phyloP scores from a whole-genome alignment of 2,113 vertebrate genomes.

The Paratilapia polleni region DNA sequence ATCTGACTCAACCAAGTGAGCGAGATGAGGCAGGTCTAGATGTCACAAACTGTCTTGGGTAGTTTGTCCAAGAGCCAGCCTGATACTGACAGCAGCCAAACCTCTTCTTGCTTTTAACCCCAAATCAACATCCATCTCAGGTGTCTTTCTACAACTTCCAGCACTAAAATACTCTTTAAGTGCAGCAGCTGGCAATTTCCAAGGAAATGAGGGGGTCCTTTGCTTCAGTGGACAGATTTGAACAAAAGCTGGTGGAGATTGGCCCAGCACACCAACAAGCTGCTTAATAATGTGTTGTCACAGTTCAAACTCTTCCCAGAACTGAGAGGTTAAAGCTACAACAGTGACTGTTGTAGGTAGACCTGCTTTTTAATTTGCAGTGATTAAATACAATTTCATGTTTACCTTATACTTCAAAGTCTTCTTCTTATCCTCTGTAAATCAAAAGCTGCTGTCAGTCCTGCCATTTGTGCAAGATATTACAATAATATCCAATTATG shows the following conservation, averaged over 20 bases:
- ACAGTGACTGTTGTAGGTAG: not conserved
- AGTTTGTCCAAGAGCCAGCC: slow-evolving; percentile 16
- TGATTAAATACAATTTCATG: not conserved
- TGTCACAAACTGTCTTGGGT: not conserved
- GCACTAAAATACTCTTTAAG: slow-evolving; percentile 8
- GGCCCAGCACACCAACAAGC: not conserved
- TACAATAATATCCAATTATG: not conserved
- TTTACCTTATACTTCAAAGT: not conserved
- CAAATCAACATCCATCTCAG: slow-evolving; percentile 48
- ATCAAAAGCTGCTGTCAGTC: not conserved
- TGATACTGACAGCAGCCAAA: not conserved
- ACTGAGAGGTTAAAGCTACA: not conserved
- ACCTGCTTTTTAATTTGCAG: not conserved
- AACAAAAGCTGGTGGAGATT: slow-evolving; percentile 11
- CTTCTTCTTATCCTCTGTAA: not conserved
- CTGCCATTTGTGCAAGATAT: not conserved
- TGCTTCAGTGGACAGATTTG: slow-evolving; percentile 7
- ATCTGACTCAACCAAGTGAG: slow-evolving; percentile 28
- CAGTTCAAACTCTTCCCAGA: slow-evolving; percentile 6
- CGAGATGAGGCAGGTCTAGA: not conserved
- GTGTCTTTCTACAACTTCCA: slow-evolving; percentile 40
- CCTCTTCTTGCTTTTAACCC: not conserved
- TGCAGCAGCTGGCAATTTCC: not conserved
- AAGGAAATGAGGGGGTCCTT: slow-evolving; percentile 11
- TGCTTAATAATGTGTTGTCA: slow-evolving; percentile 9